A percentile compares a stretch with the other conserved stretches of the same genome.
Evolutionary conservation across 2,113 vertebrate genomes (phyloP).

Genomic region (Raja brachyura): DNA sequence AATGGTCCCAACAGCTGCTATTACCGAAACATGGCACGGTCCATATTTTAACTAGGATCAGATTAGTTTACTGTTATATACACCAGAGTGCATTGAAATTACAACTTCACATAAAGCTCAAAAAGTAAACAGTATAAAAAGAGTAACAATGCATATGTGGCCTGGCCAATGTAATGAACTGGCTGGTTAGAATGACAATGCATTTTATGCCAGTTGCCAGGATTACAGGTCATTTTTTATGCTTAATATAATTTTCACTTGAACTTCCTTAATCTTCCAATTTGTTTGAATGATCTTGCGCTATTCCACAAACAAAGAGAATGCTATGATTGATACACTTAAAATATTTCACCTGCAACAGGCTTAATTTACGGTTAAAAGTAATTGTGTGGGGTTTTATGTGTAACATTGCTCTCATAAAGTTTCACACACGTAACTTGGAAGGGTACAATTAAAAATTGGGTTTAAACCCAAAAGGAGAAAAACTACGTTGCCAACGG

Average conservation of each 20-base stretch:
- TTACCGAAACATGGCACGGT: background rate
- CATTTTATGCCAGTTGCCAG: background rate
- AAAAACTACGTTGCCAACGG: background rate
- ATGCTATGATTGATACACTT: background rate
- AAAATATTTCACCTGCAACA: background rate
- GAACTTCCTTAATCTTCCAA: background rate
- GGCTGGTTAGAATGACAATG: background rate
- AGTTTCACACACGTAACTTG: background rate
- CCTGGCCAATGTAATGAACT: background rate
- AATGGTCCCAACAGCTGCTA: background rate
- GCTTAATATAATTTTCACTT: background rate
- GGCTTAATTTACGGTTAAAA: background rate
- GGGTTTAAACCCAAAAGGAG: background rate
- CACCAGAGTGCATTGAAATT: no score
- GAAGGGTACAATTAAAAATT: background rate
- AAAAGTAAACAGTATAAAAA: no score
- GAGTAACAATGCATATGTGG: no score
- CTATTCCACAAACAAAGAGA: background rate
- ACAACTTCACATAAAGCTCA: no score
- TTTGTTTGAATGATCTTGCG: background rate
- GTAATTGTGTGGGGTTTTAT: background rate
- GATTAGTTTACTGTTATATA: no score
- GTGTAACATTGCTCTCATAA: background rate
- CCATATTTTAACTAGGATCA: background rate
- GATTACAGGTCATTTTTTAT: background rate